These are phyloP conservation scores for Venusia cambrica DNA, from an alignment of 2,888 invertebrate species.

Conservation along the genomic window DNA sequence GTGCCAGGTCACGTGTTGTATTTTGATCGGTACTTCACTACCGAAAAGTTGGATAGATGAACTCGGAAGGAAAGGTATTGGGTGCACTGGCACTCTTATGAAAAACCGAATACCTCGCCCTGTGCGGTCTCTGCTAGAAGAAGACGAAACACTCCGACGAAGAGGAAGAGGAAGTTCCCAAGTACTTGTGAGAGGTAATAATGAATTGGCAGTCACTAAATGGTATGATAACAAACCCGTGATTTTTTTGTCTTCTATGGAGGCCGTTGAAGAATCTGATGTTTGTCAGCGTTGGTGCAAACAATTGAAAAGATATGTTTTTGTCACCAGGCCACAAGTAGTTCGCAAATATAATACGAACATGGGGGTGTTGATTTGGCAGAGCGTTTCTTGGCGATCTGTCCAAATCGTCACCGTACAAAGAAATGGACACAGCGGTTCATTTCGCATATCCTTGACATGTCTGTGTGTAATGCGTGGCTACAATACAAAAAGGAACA, in stretches of 20 bases:
- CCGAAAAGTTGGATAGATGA: not conserved
- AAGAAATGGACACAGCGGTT: not conserved
- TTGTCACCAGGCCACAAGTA: not conserved
- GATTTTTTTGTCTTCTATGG: not conserved
- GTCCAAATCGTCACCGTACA: not conserved
- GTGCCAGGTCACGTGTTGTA: not conserved
- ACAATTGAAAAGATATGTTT: not conserved
- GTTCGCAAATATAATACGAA: not conserved
- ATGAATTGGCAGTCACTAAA: not conserved
- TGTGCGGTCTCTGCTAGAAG: not conserved
- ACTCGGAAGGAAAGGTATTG: too few relatives aligned
- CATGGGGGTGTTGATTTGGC: not conserved
- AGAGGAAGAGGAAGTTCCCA: not conserved
- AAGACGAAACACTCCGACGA: not conserved
- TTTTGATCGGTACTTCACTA: conserved; percentile 2
- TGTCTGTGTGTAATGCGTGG: too few relatives aligned
- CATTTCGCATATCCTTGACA: too few relatives aligned
- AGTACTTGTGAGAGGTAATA: not conserved
- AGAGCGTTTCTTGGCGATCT: not conserved
- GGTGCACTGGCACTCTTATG: not conserved
- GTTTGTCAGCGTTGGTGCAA: not conserved
- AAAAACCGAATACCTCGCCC: not conserved
- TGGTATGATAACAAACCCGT: not conserved
- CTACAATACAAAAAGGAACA: too few relatives aligned
- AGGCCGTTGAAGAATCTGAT: not conserved